Conservation (phyloP, 2,797 vertebrate genomes). For the Aldrovandia affinis region DNA sequence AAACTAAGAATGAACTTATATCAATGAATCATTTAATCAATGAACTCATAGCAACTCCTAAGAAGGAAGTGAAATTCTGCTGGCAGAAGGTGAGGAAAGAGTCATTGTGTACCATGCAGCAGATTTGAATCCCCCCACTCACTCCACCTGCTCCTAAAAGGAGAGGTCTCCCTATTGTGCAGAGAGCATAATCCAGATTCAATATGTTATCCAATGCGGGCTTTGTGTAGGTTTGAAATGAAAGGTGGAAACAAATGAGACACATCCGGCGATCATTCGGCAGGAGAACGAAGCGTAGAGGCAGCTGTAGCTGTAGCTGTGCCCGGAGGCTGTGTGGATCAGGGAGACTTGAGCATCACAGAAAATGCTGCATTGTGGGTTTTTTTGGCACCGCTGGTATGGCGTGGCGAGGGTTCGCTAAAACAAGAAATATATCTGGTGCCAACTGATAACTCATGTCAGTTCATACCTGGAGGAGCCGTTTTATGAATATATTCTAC, state of each 20-base stretch:
- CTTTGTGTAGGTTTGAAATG: conserved; percentile 53
- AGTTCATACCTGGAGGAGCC: too few relatives aligned
- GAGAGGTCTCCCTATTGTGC: conserved; percentile 42
- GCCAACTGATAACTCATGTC: too few relatives aligned
- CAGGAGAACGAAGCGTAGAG: conserved; percentile 29
- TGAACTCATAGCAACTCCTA: too few relatives aligned
- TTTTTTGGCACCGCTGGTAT: neutral
- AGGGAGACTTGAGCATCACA: conserved; percentile 24
- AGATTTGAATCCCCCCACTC: conserved; percentile 59
- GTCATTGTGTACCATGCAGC: conserved; percentile 41
- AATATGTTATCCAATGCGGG: conserved; percentile 59
- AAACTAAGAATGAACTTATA: too few relatives aligned
- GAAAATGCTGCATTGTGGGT: neutral
- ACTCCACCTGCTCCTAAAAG: conserved; percentile 43
- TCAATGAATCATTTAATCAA: conserved; percentile 2
- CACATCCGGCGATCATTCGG: conserved; percentile 45
- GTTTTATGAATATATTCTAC: too few relatives aligned
- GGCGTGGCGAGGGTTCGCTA: too few relatives aligned
- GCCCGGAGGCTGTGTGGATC: conserved; percentile 27
- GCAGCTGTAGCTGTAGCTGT: neutral
- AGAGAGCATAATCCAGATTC: conserved; percentile 59
- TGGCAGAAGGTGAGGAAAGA: conserved; percentile 8
- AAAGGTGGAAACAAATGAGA: conserved; percentile 51
- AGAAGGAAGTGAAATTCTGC: neutral
- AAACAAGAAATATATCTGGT: too few relatives aligned